These are phyloP conservation scores for Cerastoderma edule DNA, from an alignment of 2,888 invertebrate species.

Conservation along the genomic window DNA sequence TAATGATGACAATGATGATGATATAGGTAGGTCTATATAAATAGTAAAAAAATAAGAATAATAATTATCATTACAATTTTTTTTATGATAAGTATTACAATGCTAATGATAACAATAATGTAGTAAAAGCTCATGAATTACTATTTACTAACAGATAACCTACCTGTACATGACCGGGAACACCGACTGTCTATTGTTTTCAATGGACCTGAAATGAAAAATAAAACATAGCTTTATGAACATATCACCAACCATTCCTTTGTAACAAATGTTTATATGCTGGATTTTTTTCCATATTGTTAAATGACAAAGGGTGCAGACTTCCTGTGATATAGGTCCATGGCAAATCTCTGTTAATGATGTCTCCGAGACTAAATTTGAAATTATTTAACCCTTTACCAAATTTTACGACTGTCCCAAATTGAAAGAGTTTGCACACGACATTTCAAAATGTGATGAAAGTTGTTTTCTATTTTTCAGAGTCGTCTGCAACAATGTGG, in stretches of 20 bases:
- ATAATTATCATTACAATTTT: not conserved
- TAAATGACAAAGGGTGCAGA: not conserved
- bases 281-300: no score
- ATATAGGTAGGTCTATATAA: not conserved
- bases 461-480: no score
- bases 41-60: not conserved
- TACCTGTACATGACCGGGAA: constrained; percentile 63
- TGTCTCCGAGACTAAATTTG: not conserved
- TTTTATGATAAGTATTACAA: not conserved
- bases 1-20: not conserved
- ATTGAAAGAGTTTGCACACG: no score
- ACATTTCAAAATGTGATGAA: no score
- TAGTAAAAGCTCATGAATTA: not conserved
- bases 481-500: no score
- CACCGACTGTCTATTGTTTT: constrained; percentile 44
- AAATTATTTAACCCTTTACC: constrained; percentile 1
- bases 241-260: not conserved
- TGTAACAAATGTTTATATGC: not conserved
- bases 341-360: no score
- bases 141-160: not conserved
- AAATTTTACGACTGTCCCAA: no score
- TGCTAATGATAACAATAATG: not conserved
- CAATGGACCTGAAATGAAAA: constrained; percentile 60
- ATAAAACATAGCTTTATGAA: constrained; percentile 6
- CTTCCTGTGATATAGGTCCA: no score